Base-by-base conservation (phyloP, 2,113 vertebrate species). In the Tupaia tana region DNA sequence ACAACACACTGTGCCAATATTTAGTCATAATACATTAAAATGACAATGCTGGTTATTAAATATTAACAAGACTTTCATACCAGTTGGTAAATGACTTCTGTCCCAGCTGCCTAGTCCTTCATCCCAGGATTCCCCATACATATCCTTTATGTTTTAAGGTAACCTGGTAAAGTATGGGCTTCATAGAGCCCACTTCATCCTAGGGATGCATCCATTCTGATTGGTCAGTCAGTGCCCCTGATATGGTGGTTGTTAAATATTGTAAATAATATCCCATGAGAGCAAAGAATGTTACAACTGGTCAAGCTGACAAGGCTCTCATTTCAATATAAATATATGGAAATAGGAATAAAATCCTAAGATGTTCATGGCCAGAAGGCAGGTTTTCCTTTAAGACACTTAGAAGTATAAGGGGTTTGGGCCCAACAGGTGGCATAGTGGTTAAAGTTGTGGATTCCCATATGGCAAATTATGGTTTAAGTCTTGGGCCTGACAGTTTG, bases 221-320 rank as follows among this genome's bases (percentile, higher is more conserved):
- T 43, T 84, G 52, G 22, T 20, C 10, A 91, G 22, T 20, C 10
- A 91, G n/a, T 84, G 73, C 10, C 25, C 64, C 74, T 31, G 89
- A 77, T 43, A 27, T 61, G 67, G 2, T 64, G 83, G 43, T 66
- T 86, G 52, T 87, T 84, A 78, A 79, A 69, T 56, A 77, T 81
- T 90, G 70, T 74, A 86, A 75, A 86, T 78, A 73, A 69, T 75
- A 79, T 91, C 12, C 34, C 25, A 52, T 12, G 4, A 88, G 16
- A 91, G 74, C 12, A 91, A 89, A 69, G 43, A 92, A 90, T 96
- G 29, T 75, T 63, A 90, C 92, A 70, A 79, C 25, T 90, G 27
- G 25, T 56, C 71, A 94, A 90, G 7, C 66, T 80, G 20, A 77
- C 29, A 59, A 81, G 27, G 14, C 59, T 16, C 56, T 70, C 70